These are phyloP conservation scores for Potorous gilbertii DNA, from an alignment of 2,797 vertebrate species.

Conservation along the genomic window DNA sequence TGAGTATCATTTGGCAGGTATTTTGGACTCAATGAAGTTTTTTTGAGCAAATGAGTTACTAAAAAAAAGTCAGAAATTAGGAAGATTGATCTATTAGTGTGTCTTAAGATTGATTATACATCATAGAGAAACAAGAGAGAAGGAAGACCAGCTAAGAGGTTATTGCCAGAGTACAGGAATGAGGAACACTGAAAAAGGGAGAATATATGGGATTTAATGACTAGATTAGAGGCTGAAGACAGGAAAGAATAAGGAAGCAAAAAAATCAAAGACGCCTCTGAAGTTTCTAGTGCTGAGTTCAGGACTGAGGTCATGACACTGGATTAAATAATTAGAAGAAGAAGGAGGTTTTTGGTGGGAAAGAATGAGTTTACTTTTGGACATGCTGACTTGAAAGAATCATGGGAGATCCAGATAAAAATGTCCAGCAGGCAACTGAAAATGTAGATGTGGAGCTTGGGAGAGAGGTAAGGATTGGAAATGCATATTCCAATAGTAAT, in stretches of 20 bases:
- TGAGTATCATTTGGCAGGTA: neutral
- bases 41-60: neutral
- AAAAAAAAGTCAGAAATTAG: neutral
- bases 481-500: neutral
- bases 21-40: neutral
- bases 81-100: neutral
- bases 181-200: neutral
- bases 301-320: neutral
- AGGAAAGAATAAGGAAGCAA: neutral
- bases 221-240: neutral
- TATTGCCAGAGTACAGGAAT: neutral
- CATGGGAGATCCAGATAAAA: neutral
- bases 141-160: neutral
- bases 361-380: neutral
- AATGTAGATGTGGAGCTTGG: neutral
- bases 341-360: neutral
- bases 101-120: neutral
- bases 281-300: neutral
- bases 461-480: neutral
- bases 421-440: neutral
- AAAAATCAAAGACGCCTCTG: neutral
- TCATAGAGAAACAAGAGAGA: neutral
- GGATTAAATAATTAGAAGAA: neutral
- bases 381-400: neutral
- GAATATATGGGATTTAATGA: neutral